phyloP scores from a whole-genome alignment of 2,888 invertebrate species.

The Andrena chrysosceles region DNA sequence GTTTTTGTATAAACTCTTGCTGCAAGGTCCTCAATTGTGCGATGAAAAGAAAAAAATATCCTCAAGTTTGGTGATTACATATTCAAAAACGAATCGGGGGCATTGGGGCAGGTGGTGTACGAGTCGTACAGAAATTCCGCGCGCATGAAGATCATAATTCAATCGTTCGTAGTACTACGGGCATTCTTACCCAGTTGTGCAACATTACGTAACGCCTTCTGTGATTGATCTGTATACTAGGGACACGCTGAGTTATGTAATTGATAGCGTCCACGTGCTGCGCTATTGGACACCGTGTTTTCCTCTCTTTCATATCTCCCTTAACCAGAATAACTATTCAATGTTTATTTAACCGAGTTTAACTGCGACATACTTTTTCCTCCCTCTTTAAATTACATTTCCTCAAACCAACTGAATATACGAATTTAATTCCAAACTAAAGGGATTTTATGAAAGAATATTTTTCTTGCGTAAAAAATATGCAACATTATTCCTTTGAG shows the following conservation, averaged over 20 bases:
- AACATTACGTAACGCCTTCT: constrained; percentile 50
- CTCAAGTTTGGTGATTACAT: neutral
- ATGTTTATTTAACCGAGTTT: too few species aligned
- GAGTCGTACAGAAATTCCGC: constrained; percentile 67
- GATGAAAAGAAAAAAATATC: neutral
- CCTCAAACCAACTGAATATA: too few species aligned
- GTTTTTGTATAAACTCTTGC: too few species aligned
- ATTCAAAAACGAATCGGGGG: constrained; percentile 32
- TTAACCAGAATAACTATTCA: too few species aligned
- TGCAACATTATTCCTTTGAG: too few species aligned
- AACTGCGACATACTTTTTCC: too few species aligned
- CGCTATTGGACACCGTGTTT: neutral
- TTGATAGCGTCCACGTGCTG: constrained; percentile 31
- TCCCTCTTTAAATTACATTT: too few species aligned
- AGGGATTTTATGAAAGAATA: too few species aligned
- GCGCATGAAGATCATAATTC: constrained; percentile 65
- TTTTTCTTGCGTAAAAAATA: too few species aligned
- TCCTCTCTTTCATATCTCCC: neutral
- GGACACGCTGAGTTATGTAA: constrained; percentile 50
- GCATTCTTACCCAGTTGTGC: constrained; percentile 54
- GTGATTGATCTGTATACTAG: constrained; percentile 58
- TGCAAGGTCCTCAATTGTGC: too few species aligned
- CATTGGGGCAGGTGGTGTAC: constrained; percentile 56
- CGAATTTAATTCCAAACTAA: too few species aligned
- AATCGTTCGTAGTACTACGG: constrained; percentile 60